Evolutionary conservation across 2,888 invertebrate species (phyloP).

Genomic region (Ceraclea dissimilis): DNA sequence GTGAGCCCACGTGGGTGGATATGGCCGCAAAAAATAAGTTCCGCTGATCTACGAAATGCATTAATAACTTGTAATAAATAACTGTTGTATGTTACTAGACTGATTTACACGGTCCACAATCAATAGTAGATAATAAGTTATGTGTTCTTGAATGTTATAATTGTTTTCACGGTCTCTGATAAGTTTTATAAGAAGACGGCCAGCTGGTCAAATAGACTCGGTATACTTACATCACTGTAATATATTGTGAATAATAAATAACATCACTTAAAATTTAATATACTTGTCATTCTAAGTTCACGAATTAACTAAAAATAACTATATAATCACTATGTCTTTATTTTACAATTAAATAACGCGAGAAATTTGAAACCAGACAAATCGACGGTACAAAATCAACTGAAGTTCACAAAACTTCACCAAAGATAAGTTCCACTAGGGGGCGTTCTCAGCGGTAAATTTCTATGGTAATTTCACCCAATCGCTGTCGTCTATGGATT

Average conservation of each 20-base stretch:
- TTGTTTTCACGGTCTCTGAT: too few species aligned
- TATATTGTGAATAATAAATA: neutral
- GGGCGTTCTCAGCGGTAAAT: too few species aligned
- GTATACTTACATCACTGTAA: neutral
- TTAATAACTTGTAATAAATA: too few species aligned
- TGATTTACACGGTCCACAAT: too few species aligned
- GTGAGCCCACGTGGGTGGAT: slow-evolving; percentile 17
- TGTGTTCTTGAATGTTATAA: too few species aligned
- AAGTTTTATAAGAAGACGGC: too few species aligned
- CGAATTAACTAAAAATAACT: neutral
- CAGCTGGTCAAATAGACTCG: neutral
- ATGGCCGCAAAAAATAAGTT: neutral
- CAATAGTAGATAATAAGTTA: too few species aligned
- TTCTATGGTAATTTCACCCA: too few species aligned
- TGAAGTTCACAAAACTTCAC: neutral
- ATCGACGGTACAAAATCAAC: neutral
- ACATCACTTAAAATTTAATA: neutral
- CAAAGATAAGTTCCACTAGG: neutral
- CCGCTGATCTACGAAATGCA: too few species aligned
- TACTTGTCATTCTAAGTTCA: neutral
- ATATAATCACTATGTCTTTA: neutral
- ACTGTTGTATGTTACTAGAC: too few species aligned
- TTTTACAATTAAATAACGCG: neutral
- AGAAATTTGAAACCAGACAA: neutral
- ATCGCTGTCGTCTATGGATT: too few species aligned